Conservation (phyloP, 2,888 invertebrate genomes). For the Drosophila birchii region DNA sequence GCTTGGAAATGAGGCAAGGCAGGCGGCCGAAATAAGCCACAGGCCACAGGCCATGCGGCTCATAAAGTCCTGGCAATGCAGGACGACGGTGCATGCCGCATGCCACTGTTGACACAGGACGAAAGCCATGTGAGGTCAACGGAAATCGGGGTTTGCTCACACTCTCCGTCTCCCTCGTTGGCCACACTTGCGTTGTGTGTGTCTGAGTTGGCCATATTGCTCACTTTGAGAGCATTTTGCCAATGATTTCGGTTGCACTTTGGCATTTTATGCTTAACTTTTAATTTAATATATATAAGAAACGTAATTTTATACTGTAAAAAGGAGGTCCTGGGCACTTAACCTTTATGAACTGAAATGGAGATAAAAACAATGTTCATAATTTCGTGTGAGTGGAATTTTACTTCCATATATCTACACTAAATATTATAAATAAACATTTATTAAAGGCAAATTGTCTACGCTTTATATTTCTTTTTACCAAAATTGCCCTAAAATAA, state of each 20-base stretch:
- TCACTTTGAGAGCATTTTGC: constrained; percentile 19
- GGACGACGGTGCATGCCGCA: constrained; percentile 19
- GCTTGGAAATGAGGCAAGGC: constrained; percentile 17
- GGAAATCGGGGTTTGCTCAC: not conserved
- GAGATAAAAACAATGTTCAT: not conserved
- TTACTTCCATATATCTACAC: too few relatives aligned
- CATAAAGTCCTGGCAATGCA: constrained; percentile 26
- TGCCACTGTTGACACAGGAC: constrained; percentile 31
- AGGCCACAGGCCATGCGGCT: constrained; percentile 43
- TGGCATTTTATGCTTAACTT: not conserved
- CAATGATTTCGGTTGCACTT: constrained; percentile 10
- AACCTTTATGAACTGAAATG: not conserved
- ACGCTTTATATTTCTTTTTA: not conserved
- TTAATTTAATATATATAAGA: not conserved
- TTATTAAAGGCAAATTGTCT: not conserved
- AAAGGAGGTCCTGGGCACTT: rapidly evolving
- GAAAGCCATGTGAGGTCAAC: constrained; percentile 19
- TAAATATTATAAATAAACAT: not conserved
- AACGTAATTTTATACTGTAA: not conserved
- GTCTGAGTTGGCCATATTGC: constrained; percentile 9
- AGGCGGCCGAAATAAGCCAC: constrained; percentile 37
- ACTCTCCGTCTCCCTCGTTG: not conserved
- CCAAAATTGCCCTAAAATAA: not conserved
- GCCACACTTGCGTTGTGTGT: not conserved
- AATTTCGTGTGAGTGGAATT: not conserved